phyloP scores from a whole-genome alignment of 2,888 invertebrate species.

The Darwinula stevensoni region DNA sequence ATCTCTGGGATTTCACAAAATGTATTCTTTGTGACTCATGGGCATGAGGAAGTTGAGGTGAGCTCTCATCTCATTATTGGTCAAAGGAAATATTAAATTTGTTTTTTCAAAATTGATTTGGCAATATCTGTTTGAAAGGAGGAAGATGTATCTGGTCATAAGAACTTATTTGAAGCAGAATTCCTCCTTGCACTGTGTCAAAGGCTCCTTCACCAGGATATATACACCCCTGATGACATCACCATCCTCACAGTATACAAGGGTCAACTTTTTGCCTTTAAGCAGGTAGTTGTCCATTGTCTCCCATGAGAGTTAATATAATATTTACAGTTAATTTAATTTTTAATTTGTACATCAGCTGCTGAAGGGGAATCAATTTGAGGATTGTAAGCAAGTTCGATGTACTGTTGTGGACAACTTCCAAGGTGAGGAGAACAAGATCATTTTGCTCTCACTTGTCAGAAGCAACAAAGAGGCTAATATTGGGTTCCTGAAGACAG shows the following conservation, averaged over 20 bases:
- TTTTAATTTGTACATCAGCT: background rate
- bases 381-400: slow-evolving; percentile 21
- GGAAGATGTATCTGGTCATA: background rate
- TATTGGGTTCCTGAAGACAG: slow-evolving; percentile 35
- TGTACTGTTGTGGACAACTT: slow-evolving; percentile 43
- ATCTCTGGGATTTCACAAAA: slow-evolving; percentile 28
- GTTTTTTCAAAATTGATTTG: no score
- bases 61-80: no score
- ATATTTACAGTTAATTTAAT: background rate
- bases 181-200: slow-evolving; percentile 28
- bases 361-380: background rate
- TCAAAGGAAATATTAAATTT: no score
- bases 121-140: background rate
- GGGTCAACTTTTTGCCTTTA: slow-evolving; percentile 31
- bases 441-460: slow-evolving; percentile 45
- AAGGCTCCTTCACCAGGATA: slow-evolving; percentile 28
- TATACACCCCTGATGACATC: slow-evolving; percentile 28
- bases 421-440: slow-evolving; percentile 49
- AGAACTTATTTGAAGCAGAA: slow-evolving; percentile 23
- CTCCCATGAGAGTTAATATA: background rate
- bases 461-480: slow-evolving; percentile 33
- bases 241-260: slow-evolving; percentile 41
- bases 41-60: slow-evolving; percentile 25
- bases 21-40: slow-evolving; percentile 36
- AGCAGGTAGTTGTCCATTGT: slow-evolving; percentile 17